phyloP scores from a whole-genome alignment of 2,113 vertebrate species.

The Gallinago media region DNA sequence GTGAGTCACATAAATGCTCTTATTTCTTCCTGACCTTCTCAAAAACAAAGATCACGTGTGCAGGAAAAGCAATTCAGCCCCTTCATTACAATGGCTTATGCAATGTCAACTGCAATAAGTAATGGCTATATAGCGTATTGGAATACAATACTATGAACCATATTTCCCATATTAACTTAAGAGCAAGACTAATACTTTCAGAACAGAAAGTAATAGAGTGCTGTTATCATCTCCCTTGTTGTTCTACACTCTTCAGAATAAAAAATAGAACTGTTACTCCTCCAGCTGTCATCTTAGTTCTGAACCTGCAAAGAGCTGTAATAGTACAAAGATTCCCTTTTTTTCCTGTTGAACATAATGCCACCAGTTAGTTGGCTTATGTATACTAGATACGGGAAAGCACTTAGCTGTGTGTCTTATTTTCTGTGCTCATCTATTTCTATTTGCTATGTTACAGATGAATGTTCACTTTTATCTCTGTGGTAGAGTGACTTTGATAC shows the following conservation, averaged over 20 bases:
- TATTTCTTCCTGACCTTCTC: background rate
- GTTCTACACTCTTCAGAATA: background rate
- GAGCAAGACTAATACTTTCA: background rate
- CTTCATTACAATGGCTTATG: background rate
- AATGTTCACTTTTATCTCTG: slow-evolving; percentile 45
- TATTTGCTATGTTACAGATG: slow-evolving; percentile 10
- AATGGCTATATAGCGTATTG: fast-evolving
- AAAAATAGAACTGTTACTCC: background rate
- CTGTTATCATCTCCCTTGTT: background rate
- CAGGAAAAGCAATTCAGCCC: background rate
- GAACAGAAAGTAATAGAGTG: background rate
- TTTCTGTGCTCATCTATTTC: slow-evolving; percentile 11
- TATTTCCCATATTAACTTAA: background rate
- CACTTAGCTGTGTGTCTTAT: background rate
- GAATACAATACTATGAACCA: background rate
- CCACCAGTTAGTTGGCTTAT: background rate
- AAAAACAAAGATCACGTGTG: background rate
- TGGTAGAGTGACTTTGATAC: slow-evolving; percentile 1
- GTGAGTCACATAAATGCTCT: background rate
- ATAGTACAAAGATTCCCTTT: background rate
- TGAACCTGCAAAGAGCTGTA: background rate
- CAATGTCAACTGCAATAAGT: background rate
- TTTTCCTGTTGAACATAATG: background rate
- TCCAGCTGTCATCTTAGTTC: background rate
- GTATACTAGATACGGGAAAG: background rate